These are phyloP conservation scores for Labeo rohita DNA, from an alignment of 2,113 vertebrate genomes.

Conservation along the genomic window DNA sequence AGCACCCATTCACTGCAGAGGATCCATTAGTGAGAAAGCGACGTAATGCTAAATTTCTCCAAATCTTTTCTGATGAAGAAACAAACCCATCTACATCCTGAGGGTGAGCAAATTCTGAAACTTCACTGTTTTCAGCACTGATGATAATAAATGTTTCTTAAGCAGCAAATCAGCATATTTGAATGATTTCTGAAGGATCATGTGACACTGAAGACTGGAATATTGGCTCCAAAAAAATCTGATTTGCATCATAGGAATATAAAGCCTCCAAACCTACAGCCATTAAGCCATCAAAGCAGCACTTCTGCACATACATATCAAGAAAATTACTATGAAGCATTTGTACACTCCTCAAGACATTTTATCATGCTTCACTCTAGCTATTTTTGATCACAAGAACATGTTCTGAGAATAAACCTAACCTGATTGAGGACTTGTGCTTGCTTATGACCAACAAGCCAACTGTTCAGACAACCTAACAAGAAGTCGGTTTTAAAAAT, in stretches of 20 bases:
- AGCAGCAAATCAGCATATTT: neutral
- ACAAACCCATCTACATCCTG: neutral
- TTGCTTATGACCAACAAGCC: neutral
- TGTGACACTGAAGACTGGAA: neutral
- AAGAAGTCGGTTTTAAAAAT: neutral
- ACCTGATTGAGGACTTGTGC: neutral
- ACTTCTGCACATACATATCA: neutral
- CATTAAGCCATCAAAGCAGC: conserved; percentile 10
- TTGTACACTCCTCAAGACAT: neutral
- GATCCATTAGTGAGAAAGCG: neutral
- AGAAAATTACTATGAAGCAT: neutral
- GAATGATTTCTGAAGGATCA: neutral
- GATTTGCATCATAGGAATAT: too few species aligned
- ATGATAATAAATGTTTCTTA: neutral
- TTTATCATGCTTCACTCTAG: neutral
- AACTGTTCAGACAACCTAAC: neutral
- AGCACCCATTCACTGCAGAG: neutral
- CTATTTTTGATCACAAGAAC: neutral
- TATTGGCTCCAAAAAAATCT: too few species aligned
- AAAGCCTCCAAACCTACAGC: neutral
- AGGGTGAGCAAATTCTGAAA: neutral
- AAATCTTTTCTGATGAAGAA: neutral
- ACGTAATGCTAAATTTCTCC: neutral
- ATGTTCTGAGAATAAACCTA: conserved; percentile 11
- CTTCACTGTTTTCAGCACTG: neutral